Evolutionary conservation across 2,113 vertebrate genomes (phyloP).

Genomic region (Brachypteracias leptosomus): DNA sequence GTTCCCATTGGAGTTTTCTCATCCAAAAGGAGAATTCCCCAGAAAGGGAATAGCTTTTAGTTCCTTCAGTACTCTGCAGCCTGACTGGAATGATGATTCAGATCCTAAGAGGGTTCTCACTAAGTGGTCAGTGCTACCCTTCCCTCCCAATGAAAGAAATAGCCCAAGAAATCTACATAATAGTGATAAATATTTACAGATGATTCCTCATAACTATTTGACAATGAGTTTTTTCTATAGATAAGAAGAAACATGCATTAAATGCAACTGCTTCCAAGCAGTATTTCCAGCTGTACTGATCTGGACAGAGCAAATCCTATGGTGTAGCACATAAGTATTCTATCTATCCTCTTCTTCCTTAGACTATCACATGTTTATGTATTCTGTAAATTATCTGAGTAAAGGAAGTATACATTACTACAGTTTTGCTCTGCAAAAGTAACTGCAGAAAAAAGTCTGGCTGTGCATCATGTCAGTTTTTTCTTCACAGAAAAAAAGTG

Average conservation of each 20-base stretch:
- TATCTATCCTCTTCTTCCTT: neutral
- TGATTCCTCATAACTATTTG: neutral
- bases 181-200: neutral
- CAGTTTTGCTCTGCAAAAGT: slow-evolving; percentile 1
- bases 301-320: neutral
- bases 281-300: neutral
- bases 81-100: neutral
- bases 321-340: neutral
- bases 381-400: slow-evolving; percentile 21
- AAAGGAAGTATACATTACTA: neutral
- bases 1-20: neutral
- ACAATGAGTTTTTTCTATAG: neutral
- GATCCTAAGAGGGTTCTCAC: neutral
- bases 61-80: neutral
- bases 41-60: neutral
- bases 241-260: neutral
- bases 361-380: neutral
- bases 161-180: neutral
- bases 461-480: slow-evolving; percentile 20
- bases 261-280: neutral
- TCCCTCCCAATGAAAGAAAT: neutral
- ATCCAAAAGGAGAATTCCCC: neutral
- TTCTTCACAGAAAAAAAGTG: slow-evolving; percentile 59
- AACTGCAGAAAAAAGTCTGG: slow-evolving; percentile 39
- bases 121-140: neutral